These are phyloP conservation scores for Morpho deidamia DNA, from an alignment of 2,888 invertebrate species.

Conservation along the genomic window DNA sequence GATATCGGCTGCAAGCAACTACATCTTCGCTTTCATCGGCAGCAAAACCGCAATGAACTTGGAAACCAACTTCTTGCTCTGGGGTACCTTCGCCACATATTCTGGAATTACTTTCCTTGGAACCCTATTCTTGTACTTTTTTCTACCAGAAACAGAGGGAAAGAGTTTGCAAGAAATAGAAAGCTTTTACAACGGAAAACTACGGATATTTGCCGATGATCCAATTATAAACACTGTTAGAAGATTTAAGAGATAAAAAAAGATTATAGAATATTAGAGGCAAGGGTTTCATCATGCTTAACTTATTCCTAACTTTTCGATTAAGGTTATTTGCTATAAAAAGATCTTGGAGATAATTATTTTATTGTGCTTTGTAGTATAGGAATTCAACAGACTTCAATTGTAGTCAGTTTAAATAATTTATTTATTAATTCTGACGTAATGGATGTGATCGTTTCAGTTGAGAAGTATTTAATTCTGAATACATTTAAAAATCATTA, in stretches of 20 bases:
- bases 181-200: slow-evolving; percentile 53
- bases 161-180: slow-evolving; percentile 72
- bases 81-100: slow-evolving; percentile 72
- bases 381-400: too few relatives aligned
- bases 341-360: too few relatives aligned
- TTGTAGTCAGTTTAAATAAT: too few relatives aligned
- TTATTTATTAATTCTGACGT: too few relatives aligned
- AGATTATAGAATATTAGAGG: too few relatives aligned
- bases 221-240: slow-evolving; percentile 56
- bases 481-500: too few relatives aligned
- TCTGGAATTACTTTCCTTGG: slow-evolving; percentile 63
- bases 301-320: too few relatives aligned
- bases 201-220: slow-evolving; percentile 60
- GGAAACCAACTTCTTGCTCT: slow-evolving; percentile 55
- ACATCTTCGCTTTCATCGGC: slow-evolving; percentile 68
- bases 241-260: slow-evolving; percentile 38
- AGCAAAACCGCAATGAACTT: slow-evolving; percentile 75
- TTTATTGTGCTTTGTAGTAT: too few relatives aligned
- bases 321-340: too few relatives aligned
- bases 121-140: slow-evolving; percentile 69
- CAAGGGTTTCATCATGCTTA: too few relatives aligned
- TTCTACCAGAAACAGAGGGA: slow-evolving; percentile 77
- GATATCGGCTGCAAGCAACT: slow-evolving; percentile 71
- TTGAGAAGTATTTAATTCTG: too few relatives aligned
- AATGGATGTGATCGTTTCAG: too few relatives aligned